These are phyloP conservation scores for Cephus rjabovi DNA, from an alignment of 2,888 invertebrate species.

Conservation along the genomic window DNA sequence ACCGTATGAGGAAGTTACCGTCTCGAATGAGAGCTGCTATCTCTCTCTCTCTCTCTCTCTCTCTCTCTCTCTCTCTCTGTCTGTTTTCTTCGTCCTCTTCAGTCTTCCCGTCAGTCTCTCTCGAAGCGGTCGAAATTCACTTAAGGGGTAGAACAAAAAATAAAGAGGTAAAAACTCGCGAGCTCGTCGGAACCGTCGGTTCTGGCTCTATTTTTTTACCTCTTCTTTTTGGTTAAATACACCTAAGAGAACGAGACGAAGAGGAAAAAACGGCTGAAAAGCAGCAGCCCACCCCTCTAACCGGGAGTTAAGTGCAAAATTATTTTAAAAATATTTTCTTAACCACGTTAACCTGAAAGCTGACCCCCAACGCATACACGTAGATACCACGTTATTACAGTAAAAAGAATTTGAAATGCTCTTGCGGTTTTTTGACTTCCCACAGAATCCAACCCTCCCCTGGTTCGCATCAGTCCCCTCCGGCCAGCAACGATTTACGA, in stretches of 20 bases:
- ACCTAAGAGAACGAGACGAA: slow-evolving; percentile 28
- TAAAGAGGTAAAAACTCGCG: not conserved
- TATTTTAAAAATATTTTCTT: slow-evolving; percentile 64
- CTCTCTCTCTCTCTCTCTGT: slow-evolving; percentile 12
- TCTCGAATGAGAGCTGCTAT: slow-evolving; percentile 15
- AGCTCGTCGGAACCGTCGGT: not conserved
- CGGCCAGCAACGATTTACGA: not conserved
- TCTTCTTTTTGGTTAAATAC: slow-evolving; percentile 26
- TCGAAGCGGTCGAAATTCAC: slow-evolving; percentile 5
- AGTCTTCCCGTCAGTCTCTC: slow-evolving; percentile 18
- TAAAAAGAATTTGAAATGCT: slow-evolving; percentile 20
- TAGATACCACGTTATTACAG: slow-evolving; percentile 3
- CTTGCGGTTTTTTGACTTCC: slow-evolving; percentile 16
- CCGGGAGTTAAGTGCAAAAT: slow-evolving; percentile 59
- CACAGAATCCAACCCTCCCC: slow-evolving; percentile 3
- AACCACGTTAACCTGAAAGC: slow-evolving; percentile 61
- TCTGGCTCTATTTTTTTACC: slow-evolving; percentile 11
- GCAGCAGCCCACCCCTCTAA: slow-evolving; percentile 13
- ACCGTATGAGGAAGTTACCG: slow-evolving; percentile 22
- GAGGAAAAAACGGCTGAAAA: slow-evolving; percentile 22
- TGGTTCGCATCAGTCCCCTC: not conserved
- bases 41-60: slow-evolving; percentile 19
- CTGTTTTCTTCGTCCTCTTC: slow-evolving; percentile 3
- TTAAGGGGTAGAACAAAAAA: not conserved
- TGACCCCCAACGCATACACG: slow-evolving; percentile 43